A percentile compares a stretch with the other conserved stretches of the same genome.
Evolutionary conservation across 2,113 vertebrate species (phyloP).

Genomic region (Pseudorasbora parva): DNA sequence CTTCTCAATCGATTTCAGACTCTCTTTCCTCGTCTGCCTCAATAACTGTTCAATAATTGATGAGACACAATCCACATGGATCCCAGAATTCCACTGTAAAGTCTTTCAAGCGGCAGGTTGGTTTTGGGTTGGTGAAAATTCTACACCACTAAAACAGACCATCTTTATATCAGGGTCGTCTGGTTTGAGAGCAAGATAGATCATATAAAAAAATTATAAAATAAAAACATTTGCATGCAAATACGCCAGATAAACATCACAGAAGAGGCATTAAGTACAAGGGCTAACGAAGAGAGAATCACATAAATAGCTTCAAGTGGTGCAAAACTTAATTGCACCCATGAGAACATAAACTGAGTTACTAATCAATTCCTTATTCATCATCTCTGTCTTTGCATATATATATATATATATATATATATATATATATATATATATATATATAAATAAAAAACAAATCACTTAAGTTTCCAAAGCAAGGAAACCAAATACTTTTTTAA

Average conservation of each 20-base stretch:
- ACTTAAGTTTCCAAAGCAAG: neutral
- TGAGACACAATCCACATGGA: constrained; percentile 34
- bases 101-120: constrained; percentile 42
- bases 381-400: neutral
- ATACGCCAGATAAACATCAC: neutral
- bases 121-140: constrained; percentile 35
- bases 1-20: constrained; percentile 57
- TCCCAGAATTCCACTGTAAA: constrained; percentile 47
- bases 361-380: constrained; percentile 4
- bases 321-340: neutral
- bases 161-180: neutral
- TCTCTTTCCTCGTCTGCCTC: constrained; percentile 54
- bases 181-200: neutral
- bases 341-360: neutral
- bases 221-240: neutral
- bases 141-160: constrained; percentile 3
- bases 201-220: neutral
- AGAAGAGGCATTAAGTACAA: neutral
- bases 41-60: constrained; percentile 59
- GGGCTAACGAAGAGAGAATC: neutral
- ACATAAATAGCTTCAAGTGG: neutral
- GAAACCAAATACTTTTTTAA: no score
- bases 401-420: no score
- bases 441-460: neutral
- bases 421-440: no score